A percentile compares a stretch with the other conserved stretches of the same genome.
phyloP scores from a whole-genome alignment of 2,113 vertebrate genomes.

The Tyrannus savana region DNA sequence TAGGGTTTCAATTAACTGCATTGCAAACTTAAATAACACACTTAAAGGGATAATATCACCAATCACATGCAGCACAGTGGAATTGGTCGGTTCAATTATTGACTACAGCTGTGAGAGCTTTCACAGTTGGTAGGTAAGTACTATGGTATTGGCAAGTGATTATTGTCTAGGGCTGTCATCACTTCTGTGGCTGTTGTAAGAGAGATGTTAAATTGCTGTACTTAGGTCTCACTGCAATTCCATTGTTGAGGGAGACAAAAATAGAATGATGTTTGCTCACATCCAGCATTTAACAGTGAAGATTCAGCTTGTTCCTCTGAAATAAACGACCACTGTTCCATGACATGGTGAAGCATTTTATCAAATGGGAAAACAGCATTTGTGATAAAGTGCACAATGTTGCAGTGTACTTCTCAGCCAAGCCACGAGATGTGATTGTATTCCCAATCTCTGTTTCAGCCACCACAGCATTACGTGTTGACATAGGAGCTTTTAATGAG shows the following conservation, averaged over 20 bases:
- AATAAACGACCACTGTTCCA: constrained; percentile 48
- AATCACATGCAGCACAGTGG: constrained; percentile 73
- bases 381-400: constrained; percentile 34
- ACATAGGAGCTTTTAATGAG: constrained; percentile 65
- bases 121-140: constrained; percentile 52
- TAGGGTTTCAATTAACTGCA: constrained; percentile 85
- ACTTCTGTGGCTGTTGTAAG: constrained; percentile 29
- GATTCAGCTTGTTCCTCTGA: constrained; percentile 43
- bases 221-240: constrained; percentile 25
- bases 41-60: constrained; percentile 81
- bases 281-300: constrained; percentile 32
- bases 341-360: constrained; percentile 58
- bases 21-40: constrained; percentile 84
- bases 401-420: constrained; percentile 24
- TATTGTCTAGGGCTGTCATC: constrained; percentile 51
- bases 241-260: constrained; percentile 41
- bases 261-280: constrained; percentile 36
- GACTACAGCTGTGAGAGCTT: constrained; percentile 56
- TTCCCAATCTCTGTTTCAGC: constrained; percentile 52
- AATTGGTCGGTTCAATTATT: constrained; percentile 69
- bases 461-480: constrained; percentile 50
- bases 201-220: constrained; percentile 50
- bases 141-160: constrained; percentile 38
- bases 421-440: constrained; percentile 44
- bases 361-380: constrained; percentile 42